These are phyloP conservation scores for Tyrannus savana DNA, from an alignment of 2,113 vertebrate genomes.

Conservation along the genomic window DNA sequence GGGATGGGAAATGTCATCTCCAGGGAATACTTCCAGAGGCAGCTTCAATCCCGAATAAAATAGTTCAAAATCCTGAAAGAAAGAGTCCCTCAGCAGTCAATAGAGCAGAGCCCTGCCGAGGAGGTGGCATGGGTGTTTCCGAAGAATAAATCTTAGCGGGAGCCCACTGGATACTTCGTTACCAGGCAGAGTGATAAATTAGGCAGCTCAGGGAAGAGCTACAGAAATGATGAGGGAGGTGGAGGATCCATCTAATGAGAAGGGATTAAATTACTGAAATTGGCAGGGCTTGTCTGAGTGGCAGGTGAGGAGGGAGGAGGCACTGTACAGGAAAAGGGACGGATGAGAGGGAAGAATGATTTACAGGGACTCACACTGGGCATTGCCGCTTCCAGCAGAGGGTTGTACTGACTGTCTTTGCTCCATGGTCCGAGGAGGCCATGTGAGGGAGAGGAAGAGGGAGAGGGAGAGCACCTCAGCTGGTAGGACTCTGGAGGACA, in stretches of 20 bases:
- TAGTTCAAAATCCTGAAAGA: not conserved
- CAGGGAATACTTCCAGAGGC: not conserved
- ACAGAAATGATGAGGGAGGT: constrained; percentile 61
- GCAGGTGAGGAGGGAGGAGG: not conserved
- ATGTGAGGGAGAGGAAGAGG: not conserved
- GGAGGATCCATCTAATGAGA: constrained; percentile 53
- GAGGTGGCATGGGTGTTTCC: constrained; percentile 27
- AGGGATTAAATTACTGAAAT: constrained; percentile 52
- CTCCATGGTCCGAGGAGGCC: not conserved
- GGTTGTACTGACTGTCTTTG: not conserved
- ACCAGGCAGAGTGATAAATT: constrained; percentile 58
- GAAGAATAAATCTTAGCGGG: constrained; percentile 20
- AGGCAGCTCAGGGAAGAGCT: constrained; percentile 49
- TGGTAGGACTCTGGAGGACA: not conserved
- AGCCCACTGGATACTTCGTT: constrained; percentile 14
- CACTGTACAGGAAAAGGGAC: not conserved
- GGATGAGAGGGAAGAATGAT: not conserved
- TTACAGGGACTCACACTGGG: not conserved
- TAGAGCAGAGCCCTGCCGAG: not conserved
- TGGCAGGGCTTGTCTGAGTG: constrained; percentile 29
- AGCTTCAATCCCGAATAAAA: not conserved
- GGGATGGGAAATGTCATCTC: not conserved
- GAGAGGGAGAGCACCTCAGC: not conserved
- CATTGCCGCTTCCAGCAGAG: not conserved
- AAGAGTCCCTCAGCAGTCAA: not conserved